phyloP scores from a whole-genome alignment of 1,140 invertebrate species.

The Metopolophium dirhodum region DNA sequence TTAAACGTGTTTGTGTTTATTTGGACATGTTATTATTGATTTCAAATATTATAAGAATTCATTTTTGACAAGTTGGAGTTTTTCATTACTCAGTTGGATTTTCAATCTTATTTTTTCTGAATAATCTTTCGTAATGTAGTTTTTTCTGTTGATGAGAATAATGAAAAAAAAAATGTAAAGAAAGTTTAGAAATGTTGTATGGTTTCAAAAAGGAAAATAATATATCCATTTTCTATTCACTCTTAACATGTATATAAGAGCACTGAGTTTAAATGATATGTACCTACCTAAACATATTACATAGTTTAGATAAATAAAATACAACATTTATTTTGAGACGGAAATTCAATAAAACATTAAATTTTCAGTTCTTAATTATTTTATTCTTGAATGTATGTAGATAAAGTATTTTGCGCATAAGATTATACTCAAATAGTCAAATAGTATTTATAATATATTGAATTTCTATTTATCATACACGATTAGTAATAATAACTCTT shows the following conservation, averaged over 20 bases:
- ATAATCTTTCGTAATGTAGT: not conserved
- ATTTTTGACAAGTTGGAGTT: not conserved
- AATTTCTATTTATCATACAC: not conserved
- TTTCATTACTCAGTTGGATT: not conserved
- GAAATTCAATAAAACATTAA: not conserved
- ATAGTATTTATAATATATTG: not conserved
- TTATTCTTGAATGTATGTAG: not conserved
- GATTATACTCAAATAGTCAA: too few relatives aligned
- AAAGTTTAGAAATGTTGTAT: not conserved
- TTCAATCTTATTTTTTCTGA: not conserved
- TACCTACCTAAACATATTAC: not conserved
- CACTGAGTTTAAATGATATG: not conserved
- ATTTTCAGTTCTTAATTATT: not conserved
- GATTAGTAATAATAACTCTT: not conserved
- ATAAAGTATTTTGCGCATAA: too few relatives aligned
- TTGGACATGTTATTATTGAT: not conserved
- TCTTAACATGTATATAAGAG: not conserved
- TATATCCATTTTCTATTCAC: not conserved
- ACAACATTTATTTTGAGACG: not conserved
- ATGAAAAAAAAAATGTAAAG: not conserved
- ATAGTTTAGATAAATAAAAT: not conserved
- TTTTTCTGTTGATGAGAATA: not conserved
- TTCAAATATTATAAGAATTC: not conserved
- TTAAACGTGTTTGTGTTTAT: not conserved
- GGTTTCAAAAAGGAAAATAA: not conserved